phyloP scores from a whole-genome alignment of 2,113 vertebrate species.

The Protobothrops mucrosquamatus region DNA sequence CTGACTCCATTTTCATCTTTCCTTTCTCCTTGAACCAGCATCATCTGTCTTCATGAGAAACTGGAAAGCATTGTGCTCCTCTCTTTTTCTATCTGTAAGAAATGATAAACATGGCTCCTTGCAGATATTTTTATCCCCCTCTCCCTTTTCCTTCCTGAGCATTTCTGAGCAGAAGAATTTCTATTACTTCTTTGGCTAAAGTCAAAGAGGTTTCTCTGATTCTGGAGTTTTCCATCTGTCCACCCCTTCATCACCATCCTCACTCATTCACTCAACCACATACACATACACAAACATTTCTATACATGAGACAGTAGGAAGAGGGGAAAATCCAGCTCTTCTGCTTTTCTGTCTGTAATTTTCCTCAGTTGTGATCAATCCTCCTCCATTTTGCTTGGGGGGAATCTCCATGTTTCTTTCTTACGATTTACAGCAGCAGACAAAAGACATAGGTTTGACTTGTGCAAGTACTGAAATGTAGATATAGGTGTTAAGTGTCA shows the following conservation, averaged over 20 bases:
- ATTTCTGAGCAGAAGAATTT: neutral
- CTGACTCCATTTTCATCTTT: neutral
- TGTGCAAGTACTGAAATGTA: neutral
- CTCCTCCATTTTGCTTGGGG: no score
- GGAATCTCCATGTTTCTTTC: no score
- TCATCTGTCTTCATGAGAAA: neutral
- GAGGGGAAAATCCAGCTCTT: no score
- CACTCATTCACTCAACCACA: no score
- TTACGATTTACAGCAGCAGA: no score
- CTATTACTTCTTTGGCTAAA: neutral
- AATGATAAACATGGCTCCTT: neutral
- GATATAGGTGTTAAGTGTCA: neutral
- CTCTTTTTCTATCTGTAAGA: neutral
- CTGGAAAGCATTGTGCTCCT: neutral
- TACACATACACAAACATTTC: neutral
- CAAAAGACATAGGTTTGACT: no score
- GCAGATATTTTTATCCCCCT: neutral
- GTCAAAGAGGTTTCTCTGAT: no score
- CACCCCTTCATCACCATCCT: neutral
- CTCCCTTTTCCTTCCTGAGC: neutral
- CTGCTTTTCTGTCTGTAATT: no score
- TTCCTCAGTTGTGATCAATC: no score
- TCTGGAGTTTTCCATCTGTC: neutral
- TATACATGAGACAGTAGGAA: no score
- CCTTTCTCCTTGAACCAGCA: neutral